Percentiles rank a stretch among this genome's conserved stretches.
Evolutionary conservation across 1,140 invertebrate species (phyloP).

Genomic region (Neodiprion virginianus): DNA sequence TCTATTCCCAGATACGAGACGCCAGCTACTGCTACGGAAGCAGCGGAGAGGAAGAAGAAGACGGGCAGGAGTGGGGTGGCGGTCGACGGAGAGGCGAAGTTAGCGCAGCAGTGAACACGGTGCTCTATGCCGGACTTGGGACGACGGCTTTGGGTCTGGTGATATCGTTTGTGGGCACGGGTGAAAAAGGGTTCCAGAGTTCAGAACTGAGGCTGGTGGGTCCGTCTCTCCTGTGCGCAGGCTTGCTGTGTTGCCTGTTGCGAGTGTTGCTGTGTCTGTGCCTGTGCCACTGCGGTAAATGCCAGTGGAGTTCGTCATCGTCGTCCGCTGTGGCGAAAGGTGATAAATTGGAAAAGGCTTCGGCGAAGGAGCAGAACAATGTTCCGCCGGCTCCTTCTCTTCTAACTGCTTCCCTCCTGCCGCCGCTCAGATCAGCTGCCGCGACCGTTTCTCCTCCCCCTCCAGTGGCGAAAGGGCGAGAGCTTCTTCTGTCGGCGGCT

Average conservation of each 20-base stretch:
- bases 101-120: constrained; percentile 74
- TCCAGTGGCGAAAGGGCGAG: constrained; percentile 38
- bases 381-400: constrained; percentile 30
- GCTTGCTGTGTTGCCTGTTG: constrained; percentile 67
- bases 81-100: constrained; percentile 60
- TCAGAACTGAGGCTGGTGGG: constrained; percentile 83
- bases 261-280: constrained; percentile 69
- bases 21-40: constrained; percentile 73
- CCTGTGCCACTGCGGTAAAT: constrained; percentile 61
- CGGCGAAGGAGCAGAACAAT: constrained; percentile 36
- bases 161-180: constrained; percentile 87
- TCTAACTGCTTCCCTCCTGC: constrained; percentile 45
- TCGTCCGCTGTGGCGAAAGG: constrained; percentile 41
- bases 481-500: constrained; percentile 52
- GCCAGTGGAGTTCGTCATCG: constrained; percentile 42
- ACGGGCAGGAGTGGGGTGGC: constrained; percentile 48
- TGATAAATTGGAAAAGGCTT: neutral
- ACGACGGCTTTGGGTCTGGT: constrained; percentile 82
- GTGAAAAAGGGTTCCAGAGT: constrained; percentile 89
- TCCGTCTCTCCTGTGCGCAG: constrained; percentile 73
- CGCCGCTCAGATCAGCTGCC: constrained; percentile 24
- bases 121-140: constrained; percentile 85
- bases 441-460: constrained; percentile 29
- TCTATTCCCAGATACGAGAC: constrained; percentile 71
- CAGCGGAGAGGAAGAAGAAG: constrained; percentile 69